Evolutionary conservation across 2,888 invertebrate species (phyloP).

Genomic region (Yponomeuta plumbellus): DNA sequence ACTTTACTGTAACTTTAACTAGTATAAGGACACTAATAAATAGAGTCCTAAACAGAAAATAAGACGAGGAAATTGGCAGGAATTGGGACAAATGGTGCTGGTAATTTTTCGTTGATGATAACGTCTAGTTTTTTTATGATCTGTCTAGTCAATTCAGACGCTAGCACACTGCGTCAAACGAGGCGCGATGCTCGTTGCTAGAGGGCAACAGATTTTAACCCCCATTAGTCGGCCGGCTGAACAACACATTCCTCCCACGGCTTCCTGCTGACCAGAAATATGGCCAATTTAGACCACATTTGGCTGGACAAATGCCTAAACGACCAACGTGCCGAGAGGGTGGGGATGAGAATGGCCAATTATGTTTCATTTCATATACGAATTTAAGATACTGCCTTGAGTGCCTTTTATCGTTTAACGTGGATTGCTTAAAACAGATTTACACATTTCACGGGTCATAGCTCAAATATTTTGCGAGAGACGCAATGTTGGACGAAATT

Average conservation of each 20-base stretch:
- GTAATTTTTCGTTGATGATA: background rate
- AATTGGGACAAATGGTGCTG: background rate
- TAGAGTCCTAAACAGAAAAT: background rate
- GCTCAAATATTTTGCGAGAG: background rate
- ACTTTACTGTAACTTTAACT: background rate
- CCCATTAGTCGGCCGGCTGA: constrained; percentile 57
- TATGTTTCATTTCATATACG: background rate
- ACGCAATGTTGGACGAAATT: background rate
- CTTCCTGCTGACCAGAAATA: constrained; percentile 48
- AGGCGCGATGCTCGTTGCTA: constrained; percentile 52
- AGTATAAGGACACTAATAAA: background rate
- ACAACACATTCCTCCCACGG: constrained; percentile 60
- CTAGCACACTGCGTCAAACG: constrained; percentile 14
- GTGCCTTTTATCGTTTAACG: background rate
- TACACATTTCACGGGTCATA: background rate
- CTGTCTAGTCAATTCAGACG: background rate
- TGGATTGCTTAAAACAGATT: background rate
- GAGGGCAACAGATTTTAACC: constrained; percentile 69
- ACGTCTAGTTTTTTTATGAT: background rate
- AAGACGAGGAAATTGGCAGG: background rate
- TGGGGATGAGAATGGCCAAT: constrained; percentile 9
- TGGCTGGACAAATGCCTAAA: constrained; percentile 3
- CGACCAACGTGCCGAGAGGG: background rate
- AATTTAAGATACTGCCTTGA: background rate
- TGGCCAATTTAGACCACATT: constrained; percentile 9